Conservation (phyloP, 2,113 vertebrate species). For the Mastomys coucha region DNA sequence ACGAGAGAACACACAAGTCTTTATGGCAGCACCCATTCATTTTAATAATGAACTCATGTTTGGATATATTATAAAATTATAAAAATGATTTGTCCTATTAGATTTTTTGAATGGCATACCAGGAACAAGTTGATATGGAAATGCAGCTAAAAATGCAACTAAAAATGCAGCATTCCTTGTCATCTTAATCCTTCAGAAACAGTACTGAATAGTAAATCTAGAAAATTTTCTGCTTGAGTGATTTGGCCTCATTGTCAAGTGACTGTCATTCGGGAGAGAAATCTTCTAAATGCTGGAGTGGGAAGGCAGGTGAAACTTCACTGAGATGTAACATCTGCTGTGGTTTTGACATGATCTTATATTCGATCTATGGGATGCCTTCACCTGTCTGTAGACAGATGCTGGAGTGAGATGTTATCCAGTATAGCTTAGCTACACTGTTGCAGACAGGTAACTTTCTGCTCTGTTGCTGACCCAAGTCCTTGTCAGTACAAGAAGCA, state of each 20-base stretch:
- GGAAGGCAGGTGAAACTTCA: not conserved
- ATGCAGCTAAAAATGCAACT: not conserved
- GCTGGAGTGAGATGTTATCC: not conserved
- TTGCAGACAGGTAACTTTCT: not conserved
- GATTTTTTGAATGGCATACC: not conserved
- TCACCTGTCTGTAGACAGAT: not conserved
- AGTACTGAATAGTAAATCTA: not conserved
- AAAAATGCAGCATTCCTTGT: not conserved
- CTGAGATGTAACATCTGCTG: not conserved
- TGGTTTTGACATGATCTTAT: not conserved
- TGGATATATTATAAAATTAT: not conserved
- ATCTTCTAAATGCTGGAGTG: not conserved
- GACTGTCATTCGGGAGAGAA: constrained; percentile 34
- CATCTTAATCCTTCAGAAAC: not conserved
- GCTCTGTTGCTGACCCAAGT: not conserved
- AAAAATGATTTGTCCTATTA: not conserved
- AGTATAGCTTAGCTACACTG: not conserved
- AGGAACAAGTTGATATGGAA: not conserved
- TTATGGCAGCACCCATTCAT: not conserved
- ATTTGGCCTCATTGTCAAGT: not conserved
- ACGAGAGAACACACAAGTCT: not conserved
- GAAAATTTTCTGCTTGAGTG: constrained; percentile 24
- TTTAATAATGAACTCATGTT: not conserved
- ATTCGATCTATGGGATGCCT: not conserved
- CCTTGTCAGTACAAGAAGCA: not conserved